Base-by-base conservation (phyloP, 2,113 vertebrate genomes). In the Ammodytes marinus region DNA sequence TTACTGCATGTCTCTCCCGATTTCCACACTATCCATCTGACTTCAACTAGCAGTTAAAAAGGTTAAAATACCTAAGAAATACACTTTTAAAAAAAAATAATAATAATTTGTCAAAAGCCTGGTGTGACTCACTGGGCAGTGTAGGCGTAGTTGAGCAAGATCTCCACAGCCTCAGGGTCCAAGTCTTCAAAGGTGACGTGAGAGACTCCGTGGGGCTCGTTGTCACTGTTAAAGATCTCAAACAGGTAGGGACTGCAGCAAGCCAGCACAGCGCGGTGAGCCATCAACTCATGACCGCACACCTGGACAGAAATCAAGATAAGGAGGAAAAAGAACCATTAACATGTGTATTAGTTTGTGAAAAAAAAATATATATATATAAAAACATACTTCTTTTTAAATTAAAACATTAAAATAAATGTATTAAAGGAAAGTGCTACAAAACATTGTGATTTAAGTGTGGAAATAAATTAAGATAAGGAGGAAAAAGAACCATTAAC, bases 221-320 rank as follows among this genome's bases (percentile, higher is more conserved):
- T 94, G 60, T 99, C 98, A 64, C 95, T 98, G 74, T 99, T 99
- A 89, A 99, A 99, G 94, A 99, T 97, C 95, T 99, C 99, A 82
- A 99, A 99, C 91, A 99, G 90, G 90, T 99, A 99, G 35, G 98
- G 99, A 86, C 99, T 99, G 94, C 98, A 99, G 95, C 99, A 99
- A 17, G 99, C 99, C 88, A 99, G 95, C 6, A 99, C 97, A 0
- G 99, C 99, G 85, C 97, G 95, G 88, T 99, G 99, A 0, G 99
- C 99, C 94, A 98, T 94, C 95, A 99, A 95, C 90, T 99, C 99
- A 35, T 98, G 97, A 49, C 99, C 99, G 86, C 98, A 98, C 15
- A 99, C 98, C 99, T 76, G 27, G 0, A 73, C n/a, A 70, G 4
- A 71, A 0, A 6, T 17, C 8, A 11, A 39, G 13, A 60, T 12